Conservation (phyloP, 1,140 invertebrate species). For the Steinernema feltiae region DNA sequence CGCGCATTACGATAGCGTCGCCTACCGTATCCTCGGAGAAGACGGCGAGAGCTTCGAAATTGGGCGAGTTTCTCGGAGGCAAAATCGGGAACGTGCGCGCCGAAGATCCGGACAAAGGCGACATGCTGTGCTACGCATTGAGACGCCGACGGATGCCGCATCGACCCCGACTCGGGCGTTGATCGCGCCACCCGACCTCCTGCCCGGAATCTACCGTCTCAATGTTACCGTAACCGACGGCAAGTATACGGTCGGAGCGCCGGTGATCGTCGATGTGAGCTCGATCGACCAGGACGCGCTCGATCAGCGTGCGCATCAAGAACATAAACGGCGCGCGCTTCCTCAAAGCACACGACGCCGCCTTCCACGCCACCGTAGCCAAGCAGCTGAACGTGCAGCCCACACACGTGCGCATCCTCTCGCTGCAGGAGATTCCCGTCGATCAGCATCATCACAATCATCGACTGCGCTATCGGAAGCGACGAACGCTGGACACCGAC, state of each 20-base stretch:
- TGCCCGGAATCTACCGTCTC: slow-evolving; percentile 78
- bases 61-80: slow-evolving; percentile 82
- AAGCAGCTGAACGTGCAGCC: slow-evolving; percentile 52
- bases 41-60: slow-evolving; percentile 92
- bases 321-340: slow-evolving; percentile 78
- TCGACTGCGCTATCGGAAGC: slow-evolving; percentile 13
- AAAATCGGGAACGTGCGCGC: slow-evolving; percentile 80
- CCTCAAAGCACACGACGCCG: slow-evolving; percentile 73
- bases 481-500: neutral
- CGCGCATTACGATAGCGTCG: slow-evolving; percentile 52
- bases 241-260: slow-evolving; percentile 68
- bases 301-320: slow-evolving; percentile 69
- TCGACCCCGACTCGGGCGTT: slow-evolving; percentile 73
- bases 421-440: neutral
- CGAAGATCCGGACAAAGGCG: slow-evolving; percentile 76
- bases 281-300: slow-evolving; percentile 79
- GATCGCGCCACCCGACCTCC: slow-evolving; percentile 69
- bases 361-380: slow-evolving; percentile 73
- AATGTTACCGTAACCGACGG: slow-evolving; percentile 70
- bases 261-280: slow-evolving; percentile 52
- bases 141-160: slow-evolving; percentile 66
- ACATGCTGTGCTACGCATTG: slow-evolving; percentile 72
- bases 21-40: slow-evolving; percentile 73
- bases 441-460: slow-evolving; percentile 10
- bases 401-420: slow-evolving; percentile 45